phyloP scores from a whole-genome alignment of 53 echinoderm and acorn worm genomes.

The Astropecten irregularis region DNA sequence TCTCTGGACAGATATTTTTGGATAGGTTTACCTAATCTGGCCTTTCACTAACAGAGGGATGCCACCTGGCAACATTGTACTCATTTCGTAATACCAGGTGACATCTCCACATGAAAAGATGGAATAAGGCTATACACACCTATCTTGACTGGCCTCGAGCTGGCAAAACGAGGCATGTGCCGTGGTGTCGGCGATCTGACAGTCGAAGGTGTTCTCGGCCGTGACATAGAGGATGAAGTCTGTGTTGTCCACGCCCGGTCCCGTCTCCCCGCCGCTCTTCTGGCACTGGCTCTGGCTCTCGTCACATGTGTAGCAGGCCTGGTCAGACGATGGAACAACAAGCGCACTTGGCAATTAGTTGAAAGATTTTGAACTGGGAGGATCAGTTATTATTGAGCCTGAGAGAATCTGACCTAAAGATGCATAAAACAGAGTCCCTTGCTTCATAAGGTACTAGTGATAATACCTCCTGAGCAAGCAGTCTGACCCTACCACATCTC shows the following conservation, averaged over 20 bases:
- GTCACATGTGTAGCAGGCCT: constrained; percentile 86
- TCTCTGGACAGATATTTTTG: too few relatives aligned
- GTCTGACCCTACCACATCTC: too few relatives aligned
- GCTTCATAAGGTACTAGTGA: neutral
- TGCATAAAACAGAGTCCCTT: neutral
- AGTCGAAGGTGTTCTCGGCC: constrained; percentile 65
- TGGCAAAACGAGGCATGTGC: constrained; percentile 94
- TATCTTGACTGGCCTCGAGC: constrained; percentile 76
- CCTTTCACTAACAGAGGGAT: too few relatives aligned
- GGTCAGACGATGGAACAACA: neutral
- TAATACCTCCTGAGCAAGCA: too few relatives aligned
- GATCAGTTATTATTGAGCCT: too few relatives aligned
- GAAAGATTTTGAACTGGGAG: neutral
- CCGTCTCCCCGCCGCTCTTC: constrained; percentile 56
- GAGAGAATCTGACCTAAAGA: neutral
- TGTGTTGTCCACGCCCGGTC: constrained; percentile 67
- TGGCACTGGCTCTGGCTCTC: constrained; percentile 53
- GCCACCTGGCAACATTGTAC: too few relatives aligned
- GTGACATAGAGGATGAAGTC: constrained; percentile 94
- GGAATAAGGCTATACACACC: too few relatives aligned
- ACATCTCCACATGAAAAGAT: too few relatives aligned
- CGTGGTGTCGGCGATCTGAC: constrained; percentile 74
- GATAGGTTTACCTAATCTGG: too few relatives aligned
- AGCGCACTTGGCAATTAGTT: neutral
- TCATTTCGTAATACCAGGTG: too few relatives aligned